Percentiles rank a stretch among this genome's conserved stretches.
phyloP scores from a whole-genome alignment of 2,888 invertebrate genomes.

The Dicranocentrus wangi region DNA sequence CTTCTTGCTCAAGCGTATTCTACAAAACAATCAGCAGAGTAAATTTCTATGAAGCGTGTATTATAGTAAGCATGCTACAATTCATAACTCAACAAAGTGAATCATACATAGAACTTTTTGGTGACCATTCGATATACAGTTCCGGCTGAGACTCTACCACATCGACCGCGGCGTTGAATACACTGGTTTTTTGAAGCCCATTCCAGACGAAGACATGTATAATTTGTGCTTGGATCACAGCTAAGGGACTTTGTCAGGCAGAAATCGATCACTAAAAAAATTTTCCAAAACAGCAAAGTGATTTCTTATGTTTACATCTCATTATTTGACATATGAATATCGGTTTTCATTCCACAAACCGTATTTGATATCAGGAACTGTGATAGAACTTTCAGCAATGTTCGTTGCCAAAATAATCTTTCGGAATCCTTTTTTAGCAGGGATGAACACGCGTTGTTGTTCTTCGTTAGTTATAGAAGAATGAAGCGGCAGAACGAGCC shows the following conservation, averaged over 20 bases:
- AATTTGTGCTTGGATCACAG: constrained; percentile 85
- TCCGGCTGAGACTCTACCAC: constrained; percentile 90
- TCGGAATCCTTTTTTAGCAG: constrained; percentile 80
- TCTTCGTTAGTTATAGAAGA: constrained; percentile 87
- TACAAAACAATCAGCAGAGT: constrained; percentile 11
- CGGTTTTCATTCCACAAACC: constrained; percentile 76
- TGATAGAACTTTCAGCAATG: constrained; percentile 94
- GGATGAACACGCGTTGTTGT: constrained; percentile 80
- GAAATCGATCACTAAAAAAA: constrained; percentile 92
- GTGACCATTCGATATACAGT: constrained; percentile 86
- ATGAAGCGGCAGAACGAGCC: constrained; percentile 77
- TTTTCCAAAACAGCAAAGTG: constrained; percentile 3
- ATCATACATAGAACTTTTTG: constrained; percentile 79
- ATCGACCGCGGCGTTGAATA: constrained; percentile 90
- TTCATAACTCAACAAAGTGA: constrained; percentile 1
- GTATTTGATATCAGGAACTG: constrained; percentile 90
- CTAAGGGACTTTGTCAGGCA: constrained; percentile 90
- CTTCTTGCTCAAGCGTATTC: constrained; percentile 75
- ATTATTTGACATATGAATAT: neutral
- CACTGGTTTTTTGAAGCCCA: constrained; percentile 95
- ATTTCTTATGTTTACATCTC: no score
- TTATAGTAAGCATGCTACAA: no score
- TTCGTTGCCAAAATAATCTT: constrained; percentile 93
- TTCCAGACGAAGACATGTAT: constrained; percentile 83
- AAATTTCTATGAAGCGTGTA: constrained; percentile 6